Conservation (phyloP, 2,888 invertebrate genomes). For the Morpho helenor region DNA sequence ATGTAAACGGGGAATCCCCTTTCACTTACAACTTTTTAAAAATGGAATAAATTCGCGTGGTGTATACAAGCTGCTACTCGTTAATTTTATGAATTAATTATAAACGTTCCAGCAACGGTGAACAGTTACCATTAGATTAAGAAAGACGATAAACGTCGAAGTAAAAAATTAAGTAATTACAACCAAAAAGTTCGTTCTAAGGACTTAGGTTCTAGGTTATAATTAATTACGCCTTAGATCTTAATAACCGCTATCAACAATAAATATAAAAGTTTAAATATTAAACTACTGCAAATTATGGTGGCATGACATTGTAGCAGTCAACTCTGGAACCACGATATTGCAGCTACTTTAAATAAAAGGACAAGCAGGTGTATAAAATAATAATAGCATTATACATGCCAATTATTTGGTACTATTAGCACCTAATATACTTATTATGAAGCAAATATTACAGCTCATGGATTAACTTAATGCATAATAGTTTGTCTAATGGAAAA, state of each 20-base stretch:
- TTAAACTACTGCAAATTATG: no score
- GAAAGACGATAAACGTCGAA: conserved; percentile 52
- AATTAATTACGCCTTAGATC: conserved; percentile 46
- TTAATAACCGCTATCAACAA: conserved; percentile 24
- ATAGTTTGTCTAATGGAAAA: no score
- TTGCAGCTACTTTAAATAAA: no score
- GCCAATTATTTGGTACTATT: no score
- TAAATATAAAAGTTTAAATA: neutral
- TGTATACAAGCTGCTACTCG: conserved; percentile 39
- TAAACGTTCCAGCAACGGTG: conserved; percentile 77
- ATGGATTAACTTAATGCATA: no score
- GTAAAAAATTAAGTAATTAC: conserved; percentile 68
- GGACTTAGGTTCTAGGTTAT: conserved; percentile 72
- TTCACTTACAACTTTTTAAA: neutral
- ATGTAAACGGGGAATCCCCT: no score
- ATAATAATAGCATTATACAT: no score
- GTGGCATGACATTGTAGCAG: no score
- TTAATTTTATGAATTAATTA: conserved; percentile 64
- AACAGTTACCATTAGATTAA: conserved; percentile 74
- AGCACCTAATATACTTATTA: no score
- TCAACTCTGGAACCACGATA: no score
- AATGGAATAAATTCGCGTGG: conserved; percentile 1
- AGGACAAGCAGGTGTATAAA: no score
- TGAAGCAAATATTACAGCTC: no score
- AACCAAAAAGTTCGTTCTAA: conserved; percentile 79